Evolutionary conservation across 2,888 invertebrate species (phyloP).

Genomic region (Macrophya annulata): DNA sequence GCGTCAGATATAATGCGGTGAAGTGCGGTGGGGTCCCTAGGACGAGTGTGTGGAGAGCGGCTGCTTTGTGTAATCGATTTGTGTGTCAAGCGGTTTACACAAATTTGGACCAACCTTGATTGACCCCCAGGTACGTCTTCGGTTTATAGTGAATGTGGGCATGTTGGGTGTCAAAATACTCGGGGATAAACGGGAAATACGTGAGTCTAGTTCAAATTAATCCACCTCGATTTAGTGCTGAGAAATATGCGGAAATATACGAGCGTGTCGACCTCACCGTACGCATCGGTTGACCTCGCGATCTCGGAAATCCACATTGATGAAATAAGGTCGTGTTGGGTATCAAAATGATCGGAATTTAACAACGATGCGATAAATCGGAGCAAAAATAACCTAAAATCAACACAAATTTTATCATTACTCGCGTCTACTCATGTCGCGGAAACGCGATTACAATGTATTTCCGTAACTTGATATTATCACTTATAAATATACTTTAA

Average conservation of each 20-base stretch:
- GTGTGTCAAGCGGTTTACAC: conserved; percentile 81
- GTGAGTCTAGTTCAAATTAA: background rate
- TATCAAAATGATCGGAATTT: conserved; percentile 41
- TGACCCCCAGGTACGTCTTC: conserved; percentile 80
- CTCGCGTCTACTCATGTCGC: background rate
- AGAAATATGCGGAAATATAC: conserved; percentile 48
- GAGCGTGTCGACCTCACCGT: conserved; percentile 45
- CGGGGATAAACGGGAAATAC: conserved; percentile 49
- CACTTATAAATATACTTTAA: background rate
- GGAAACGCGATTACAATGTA: background rate
- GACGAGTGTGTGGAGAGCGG: conserved; percentile 64
- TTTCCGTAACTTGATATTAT: conserved; percentile 9
- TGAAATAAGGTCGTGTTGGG: conserved; percentile 36
- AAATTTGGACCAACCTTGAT: conserved; percentile 80
- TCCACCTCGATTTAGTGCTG: background rate
- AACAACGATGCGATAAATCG: background rate
- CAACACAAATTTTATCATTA: background rate
- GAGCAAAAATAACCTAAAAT: background rate
- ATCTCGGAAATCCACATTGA: conserved; percentile 30
- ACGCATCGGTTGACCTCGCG: conserved; percentile 54
- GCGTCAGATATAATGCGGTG: conserved; percentile 51
- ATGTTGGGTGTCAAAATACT: conserved; percentile 76
- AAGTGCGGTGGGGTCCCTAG: conserved; percentile 54
- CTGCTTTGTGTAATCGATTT: conserved; percentile 80
- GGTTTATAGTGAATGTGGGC: conserved; percentile 72